Conservation (phyloP, 2,888 invertebrate genomes). For the Nyleta sp. region DNA sequence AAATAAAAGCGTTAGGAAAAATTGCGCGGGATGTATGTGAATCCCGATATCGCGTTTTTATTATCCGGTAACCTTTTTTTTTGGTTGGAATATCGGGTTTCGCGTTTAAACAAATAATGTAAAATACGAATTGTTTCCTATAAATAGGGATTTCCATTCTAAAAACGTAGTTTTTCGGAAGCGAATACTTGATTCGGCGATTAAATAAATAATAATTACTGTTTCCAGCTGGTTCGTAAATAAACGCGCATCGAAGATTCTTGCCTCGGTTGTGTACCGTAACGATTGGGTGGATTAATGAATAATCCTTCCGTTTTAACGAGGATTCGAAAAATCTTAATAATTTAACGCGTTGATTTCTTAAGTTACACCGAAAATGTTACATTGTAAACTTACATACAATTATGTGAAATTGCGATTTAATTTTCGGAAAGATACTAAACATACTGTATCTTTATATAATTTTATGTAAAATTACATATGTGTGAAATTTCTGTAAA, state of each 20-base stretch:
- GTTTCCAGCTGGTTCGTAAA: neutral
- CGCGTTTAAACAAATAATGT: slow-evolving; percentile 40
- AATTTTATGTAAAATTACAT: too few relatives aligned
- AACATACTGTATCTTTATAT: too few relatives aligned
- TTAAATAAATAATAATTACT: slow-evolving; percentile 17
- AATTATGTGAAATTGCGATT: too few relatives aligned
- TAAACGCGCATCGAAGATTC: neutral
- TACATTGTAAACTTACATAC: too few relatives aligned
- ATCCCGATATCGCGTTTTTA: slow-evolving; percentile 41
- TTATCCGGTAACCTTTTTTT: slow-evolving; percentile 32
- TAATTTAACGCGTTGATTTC: neutral
- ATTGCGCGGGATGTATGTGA: slow-evolving; percentile 22
- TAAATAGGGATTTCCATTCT: slow-evolving; percentile 18
- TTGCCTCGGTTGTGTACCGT: neutral
- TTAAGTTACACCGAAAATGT: too few relatives aligned
- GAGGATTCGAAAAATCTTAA: slow-evolving; percentile 6
- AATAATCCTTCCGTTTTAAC: neutral
- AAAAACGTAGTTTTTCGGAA: slow-evolving; percentile 82
- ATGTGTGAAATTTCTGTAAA: too few relatives aligned
- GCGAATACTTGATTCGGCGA: neutral
- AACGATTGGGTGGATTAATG: neutral
- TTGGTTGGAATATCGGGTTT: slow-evolving; percentile 33
- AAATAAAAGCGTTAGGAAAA: slow-evolving; percentile 52
- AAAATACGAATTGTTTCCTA: slow-evolving; percentile 36
- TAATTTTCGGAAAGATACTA: too few relatives aligned